Evolutionary conservation across 1,140 invertebrate genomes (phyloP).

Genomic region (Anoplolepis gracilipes): DNA sequence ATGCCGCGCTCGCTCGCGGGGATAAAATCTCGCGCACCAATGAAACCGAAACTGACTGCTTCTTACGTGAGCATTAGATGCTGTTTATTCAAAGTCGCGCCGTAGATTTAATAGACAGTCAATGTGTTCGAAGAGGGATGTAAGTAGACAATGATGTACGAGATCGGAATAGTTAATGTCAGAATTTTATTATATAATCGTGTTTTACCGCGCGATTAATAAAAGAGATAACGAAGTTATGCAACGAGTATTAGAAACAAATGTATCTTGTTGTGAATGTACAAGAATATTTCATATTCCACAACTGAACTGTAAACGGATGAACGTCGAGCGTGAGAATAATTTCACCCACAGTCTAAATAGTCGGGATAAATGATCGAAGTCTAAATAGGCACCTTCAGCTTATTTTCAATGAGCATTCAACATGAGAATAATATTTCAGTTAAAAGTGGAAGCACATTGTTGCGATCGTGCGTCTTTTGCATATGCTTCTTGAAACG

Average conservation of each 20-base stretch:
- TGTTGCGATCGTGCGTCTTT: slow-evolving; percentile 1
- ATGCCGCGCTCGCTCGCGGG: slow-evolving; percentile 34
- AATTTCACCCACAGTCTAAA: background rate
- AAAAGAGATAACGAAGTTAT: background rate
- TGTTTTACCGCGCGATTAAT: background rate
- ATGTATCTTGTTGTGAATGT: slow-evolving; percentile 11
- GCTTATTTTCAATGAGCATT: slow-evolving; percentile 34
- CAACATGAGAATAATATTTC: slow-evolving; percentile 48
- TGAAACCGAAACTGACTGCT: slow-evolving; percentile 74
- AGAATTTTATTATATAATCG: background rate
- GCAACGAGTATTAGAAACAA: background rate
- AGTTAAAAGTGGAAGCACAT: slow-evolving; percentile 39
- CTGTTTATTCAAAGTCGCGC: background rate
- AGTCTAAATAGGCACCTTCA: slow-evolving; percentile 29
- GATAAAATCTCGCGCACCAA: slow-evolving; percentile 71
- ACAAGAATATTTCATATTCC: slow-evolving; percentile 16
- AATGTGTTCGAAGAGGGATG: background rate
- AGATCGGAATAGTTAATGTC: too few relatives aligned
- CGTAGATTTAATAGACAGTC: background rate
- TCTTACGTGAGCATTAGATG: slow-evolving; percentile 61
- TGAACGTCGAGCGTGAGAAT: slow-evolving; percentile 19
- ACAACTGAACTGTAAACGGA: background rate
- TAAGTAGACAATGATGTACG: background rate
- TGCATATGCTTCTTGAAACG: slow-evolving; percentile 13
- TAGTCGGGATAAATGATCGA: background rate